Evolutionary conservation across 92 coral and sea anemone species (phyloP).

Genomic region (Epizoanthus rinbou): DNA sequence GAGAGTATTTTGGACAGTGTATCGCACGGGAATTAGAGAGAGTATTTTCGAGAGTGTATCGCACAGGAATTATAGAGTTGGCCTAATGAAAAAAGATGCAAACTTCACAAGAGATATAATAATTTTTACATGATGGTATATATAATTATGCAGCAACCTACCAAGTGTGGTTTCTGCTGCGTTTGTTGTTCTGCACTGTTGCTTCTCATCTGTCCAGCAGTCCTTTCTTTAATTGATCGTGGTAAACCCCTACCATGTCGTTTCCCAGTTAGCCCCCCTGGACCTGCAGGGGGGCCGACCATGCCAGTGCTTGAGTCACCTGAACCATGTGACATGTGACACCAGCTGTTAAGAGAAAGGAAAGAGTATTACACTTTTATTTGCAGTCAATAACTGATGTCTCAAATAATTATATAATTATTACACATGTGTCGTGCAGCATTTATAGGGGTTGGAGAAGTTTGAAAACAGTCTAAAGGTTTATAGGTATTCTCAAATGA

Average conservation of each 20-base stretch:
- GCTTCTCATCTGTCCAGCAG: constrained; percentile 93
- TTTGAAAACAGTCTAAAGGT: no score
- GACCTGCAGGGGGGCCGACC: constrained; percentile 81
- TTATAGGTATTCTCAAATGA: no score
- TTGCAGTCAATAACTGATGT: not conserved
- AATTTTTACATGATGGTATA: no score
- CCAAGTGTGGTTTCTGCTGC: constrained; percentile 86
- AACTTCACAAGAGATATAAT: not conserved
- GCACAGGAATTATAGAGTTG: no score
- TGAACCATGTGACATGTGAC: constrained; percentile 62
- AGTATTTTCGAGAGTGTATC: no score
- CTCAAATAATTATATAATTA: no score
- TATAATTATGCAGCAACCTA: constrained; percentile 31
- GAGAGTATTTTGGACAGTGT: no score
- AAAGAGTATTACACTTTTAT: not conserved
- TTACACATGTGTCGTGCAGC: no score
- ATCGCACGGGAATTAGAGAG: no score
- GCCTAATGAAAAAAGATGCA: not conserved
- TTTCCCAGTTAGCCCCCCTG: constrained; percentile 67
- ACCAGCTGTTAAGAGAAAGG: constrained; percentile 48
- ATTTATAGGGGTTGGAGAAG: no score
- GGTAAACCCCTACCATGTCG: constrained; percentile 81
- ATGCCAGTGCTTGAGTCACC: constrained; percentile 60
- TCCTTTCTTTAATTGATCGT: constrained; percentile 74
- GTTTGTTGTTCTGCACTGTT: constrained; percentile 88